phyloP scores from a whole-genome alignment of 2,797 vertebrate species.

The Trematomus bernacchii region DNA sequence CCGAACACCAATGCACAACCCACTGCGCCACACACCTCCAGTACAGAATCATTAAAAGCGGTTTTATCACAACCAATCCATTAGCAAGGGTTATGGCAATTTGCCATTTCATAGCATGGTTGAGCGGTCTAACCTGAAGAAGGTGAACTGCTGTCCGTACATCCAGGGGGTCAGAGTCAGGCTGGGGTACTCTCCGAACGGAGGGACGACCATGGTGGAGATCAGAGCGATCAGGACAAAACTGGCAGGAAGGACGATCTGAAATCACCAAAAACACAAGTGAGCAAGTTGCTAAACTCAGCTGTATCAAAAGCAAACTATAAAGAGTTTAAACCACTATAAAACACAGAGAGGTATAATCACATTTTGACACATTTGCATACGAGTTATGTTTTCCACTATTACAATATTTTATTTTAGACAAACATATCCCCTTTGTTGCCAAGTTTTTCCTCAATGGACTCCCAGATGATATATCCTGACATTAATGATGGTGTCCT shows the following conservation, averaged over 20 bases:
- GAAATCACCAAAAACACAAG: conserved; percentile 32
- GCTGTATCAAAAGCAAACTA: neutral
- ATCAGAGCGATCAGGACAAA: conserved; percentile 93
- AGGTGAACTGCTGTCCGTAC: conserved; percentile 94
- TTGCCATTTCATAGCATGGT: too few relatives aligned
- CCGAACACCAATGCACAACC: too few relatives aligned
- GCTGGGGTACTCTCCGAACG: conserved; percentile 95
- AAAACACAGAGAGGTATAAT: neutral
- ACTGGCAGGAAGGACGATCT: conserved; percentile 94
- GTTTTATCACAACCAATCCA: too few relatives aligned
- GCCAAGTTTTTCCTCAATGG: too few relatives aligned
- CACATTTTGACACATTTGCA: neutral
- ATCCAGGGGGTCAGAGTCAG: conserved; percentile 95
- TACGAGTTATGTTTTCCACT: neutral
- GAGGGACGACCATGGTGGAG: conserved; percentile 92
- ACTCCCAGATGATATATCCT: too few relatives aligned
- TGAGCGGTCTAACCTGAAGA: conserved; percentile 89
- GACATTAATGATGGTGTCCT: neutral
- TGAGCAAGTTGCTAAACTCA: neutral
- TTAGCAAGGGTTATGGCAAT: too few relatives aligned
- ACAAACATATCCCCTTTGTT: too few relatives aligned
- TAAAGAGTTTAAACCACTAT: neutral
- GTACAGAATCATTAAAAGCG: too few relatives aligned
- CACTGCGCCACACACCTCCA: too few relatives aligned
- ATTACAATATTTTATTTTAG: neutral